Evolutionary conservation across 2,888 invertebrate species (phyloP).

Genomic region (Hyles lineata): DNA sequence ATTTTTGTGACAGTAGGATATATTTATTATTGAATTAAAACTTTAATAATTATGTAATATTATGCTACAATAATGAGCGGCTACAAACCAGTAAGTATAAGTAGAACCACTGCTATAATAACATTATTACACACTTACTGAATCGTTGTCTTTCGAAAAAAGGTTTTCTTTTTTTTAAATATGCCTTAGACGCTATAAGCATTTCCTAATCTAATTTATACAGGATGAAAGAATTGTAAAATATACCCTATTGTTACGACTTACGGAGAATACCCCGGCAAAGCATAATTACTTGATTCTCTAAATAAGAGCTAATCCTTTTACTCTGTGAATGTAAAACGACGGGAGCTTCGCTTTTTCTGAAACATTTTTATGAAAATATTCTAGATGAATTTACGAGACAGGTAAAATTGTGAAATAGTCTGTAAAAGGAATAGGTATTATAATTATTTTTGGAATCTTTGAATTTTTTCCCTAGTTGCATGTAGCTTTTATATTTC

Average conservation of each 20-base stretch:
- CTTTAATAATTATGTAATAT: too few relatives aligned
- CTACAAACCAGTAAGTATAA: neutral
- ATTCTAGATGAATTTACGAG: neutral
- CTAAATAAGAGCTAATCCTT: slow-evolving; percentile 5
- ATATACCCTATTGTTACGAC: slow-evolving; percentile 11
- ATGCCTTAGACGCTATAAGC: neutral
- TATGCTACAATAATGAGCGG: neutral
- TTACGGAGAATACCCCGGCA: neutral
- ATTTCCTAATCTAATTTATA: neutral
- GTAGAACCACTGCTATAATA: slow-evolving; percentile 1
- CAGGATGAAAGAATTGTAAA: neutral
- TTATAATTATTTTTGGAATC: too few relatives aligned
- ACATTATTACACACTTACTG: neutral
- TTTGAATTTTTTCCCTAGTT: too few relatives aligned
- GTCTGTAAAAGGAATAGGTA: neutral
- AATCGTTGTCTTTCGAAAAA: slow-evolving; percentile 3
- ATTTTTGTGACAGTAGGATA: too few relatives aligned
- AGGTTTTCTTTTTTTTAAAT: neutral
- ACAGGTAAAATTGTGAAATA: neutral
- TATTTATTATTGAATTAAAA: too few relatives aligned
- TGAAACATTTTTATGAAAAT: slow-evolving; percentile 1
- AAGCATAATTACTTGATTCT: slow-evolving; percentile 3
- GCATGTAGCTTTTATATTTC: too few relatives aligned
- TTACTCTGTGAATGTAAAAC: neutral
- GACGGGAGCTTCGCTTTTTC: neutral